Evolutionary conservation across 2,113 vertebrate genomes (phyloP).

Genomic region (Nymphicus hollandicus): DNA sequence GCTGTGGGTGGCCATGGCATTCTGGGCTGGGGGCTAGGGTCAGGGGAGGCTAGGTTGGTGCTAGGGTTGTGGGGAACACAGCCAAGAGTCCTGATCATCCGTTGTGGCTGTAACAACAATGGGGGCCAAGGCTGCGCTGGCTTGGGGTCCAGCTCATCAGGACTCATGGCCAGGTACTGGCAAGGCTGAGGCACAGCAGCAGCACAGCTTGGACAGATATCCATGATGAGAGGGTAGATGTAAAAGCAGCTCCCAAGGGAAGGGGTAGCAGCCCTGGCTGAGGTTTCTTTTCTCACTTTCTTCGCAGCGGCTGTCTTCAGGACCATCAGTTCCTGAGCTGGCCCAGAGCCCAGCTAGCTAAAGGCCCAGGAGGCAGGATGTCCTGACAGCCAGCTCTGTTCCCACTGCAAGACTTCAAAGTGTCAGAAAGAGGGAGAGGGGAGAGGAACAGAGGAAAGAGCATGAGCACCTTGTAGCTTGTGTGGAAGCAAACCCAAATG

Average conservation of each 20-base stretch:
- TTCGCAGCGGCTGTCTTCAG: background rate
- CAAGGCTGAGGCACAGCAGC: background rate
- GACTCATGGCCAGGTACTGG: accelerated
- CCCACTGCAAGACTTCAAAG: background rate
- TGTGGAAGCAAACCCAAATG: background rate
- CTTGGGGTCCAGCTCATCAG: background rate
- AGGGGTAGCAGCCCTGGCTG: background rate
- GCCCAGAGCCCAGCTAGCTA: background rate
- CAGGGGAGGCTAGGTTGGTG: background rate
- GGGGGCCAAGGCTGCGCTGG: background rate
- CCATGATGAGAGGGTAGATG: background rate
- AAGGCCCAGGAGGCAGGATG: background rate
- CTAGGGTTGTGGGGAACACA: background rate
- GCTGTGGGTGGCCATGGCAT: background rate
- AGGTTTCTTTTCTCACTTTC: background rate
- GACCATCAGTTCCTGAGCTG: background rate
- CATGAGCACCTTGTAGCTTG: background rate
- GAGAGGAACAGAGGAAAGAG: background rate
- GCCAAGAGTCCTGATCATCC: background rate
- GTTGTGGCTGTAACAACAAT: background rate
- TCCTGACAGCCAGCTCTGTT: background rate
- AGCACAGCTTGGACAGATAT: background rate
- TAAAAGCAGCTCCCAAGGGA: background rate
- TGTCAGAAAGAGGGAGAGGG: background rate
- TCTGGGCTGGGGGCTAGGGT: background rate